A percentile compares a stretch with the other conserved stretches of the same genome.
These are phyloP conservation scores for Sitta europaea DNA, from an alignment of 2,113 vertebrate species.

Conservation along the genomic window DNA sequence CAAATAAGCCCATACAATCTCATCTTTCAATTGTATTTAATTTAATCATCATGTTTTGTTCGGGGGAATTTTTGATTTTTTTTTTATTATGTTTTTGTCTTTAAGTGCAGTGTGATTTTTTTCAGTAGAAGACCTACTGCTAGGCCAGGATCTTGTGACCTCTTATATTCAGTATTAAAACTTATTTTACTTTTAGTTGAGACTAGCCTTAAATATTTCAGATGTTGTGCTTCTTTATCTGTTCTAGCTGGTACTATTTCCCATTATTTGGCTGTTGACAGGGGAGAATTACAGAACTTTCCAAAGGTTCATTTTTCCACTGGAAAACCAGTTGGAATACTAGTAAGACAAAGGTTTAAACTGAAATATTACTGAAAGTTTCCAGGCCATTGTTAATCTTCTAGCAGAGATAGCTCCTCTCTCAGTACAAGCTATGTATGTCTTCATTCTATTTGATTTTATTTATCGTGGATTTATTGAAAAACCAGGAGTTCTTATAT, in stretches of 20 bases:
- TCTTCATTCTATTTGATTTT: not conserved
- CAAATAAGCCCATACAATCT: not conserved
- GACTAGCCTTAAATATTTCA: not conserved
- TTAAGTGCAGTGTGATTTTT: not conserved
- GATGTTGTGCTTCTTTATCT: not conserved
- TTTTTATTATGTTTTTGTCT: not conserved
- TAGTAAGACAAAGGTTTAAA: not conserved
- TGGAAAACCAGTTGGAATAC: not conserved
- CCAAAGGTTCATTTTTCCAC: not conserved
- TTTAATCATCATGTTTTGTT: not conserved
- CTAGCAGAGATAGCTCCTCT: not conserved
- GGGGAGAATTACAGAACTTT: not conserved
- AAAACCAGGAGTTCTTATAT: not conserved
- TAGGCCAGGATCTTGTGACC: not conserved
- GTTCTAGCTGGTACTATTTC: not conserved
- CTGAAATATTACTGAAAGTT: not conserved
- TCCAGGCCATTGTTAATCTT: not conserved
- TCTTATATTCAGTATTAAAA: not conserved
- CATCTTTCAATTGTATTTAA: not conserved
- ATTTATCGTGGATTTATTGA: not conserved
- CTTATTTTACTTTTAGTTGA: not conserved
- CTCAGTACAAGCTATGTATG: not conserved
- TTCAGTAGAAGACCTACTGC: not conserved
- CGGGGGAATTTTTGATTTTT: not conserved
- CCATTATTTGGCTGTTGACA: not conserved